Percentiles rank a stretch among this genome's conserved stretches.
Evolutionary conservation across 2,888 invertebrate genomes (phyloP).

Genomic region (Amphipoea lucens): DNA sequence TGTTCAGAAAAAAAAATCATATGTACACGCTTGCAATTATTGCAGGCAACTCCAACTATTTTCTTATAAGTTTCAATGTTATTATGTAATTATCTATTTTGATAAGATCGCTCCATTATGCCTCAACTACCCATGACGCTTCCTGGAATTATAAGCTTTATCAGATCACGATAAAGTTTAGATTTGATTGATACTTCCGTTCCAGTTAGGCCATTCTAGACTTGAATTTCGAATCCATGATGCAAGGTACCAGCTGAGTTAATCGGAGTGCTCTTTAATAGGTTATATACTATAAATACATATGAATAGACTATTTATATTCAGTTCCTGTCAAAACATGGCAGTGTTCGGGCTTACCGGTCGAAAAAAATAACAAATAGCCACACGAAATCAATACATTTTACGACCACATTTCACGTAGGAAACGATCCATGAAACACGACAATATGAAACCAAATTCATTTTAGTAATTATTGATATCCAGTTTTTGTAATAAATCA

Average conservation of each 20-base stretch:
- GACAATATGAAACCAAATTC: conserved; percentile 10
- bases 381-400: conserved; percentile 46
- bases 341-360: conserved; percentile 20
- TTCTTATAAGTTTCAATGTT: neutral
- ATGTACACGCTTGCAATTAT: neutral
- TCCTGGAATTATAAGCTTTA: conserved; percentile 34
- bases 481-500: conserved; percentile 31
- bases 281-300: neutral
- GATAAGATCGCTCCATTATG: neutral
- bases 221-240: neutral
- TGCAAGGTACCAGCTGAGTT: conserved; percentile 18
- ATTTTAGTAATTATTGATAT: neutral
- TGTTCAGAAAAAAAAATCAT: too few relatives aligned
- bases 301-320: neutral
- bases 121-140: neutral
- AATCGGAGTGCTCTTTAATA: neutral
- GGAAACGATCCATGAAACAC: conserved; percentile 22
- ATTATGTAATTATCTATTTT: conserved; percentile 48
- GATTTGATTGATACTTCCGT: conserved; percentile 13
- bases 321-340: conserved; percentile 21
- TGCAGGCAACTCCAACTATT: conserved; percentile 10
- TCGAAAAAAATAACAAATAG: conserved; percentile 12
- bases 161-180: conserved; percentile 8
- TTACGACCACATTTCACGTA: conserved; percentile 20
- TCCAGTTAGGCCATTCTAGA: conserved; percentile 18